phyloP scores from a whole-genome alignment of 2,113 vertebrate genomes.

The Podarcis cretensis region DNA sequence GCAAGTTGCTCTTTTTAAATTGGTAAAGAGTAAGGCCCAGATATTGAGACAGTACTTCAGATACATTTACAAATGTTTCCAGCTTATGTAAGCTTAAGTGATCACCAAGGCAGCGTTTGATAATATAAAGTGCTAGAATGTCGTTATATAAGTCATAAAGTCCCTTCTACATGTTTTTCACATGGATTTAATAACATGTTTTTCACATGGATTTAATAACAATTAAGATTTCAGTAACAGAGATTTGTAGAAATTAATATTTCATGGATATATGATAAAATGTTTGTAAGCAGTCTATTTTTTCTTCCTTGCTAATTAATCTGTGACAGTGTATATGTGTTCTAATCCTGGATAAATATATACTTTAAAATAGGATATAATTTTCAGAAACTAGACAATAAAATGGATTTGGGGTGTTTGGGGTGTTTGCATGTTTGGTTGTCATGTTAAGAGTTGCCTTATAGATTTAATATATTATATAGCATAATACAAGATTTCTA shows the following conservation, averaged over 20 bases:
- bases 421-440: neutral
- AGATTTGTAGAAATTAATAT: conserved; percentile 14
- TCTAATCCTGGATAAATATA: conserved; percentile 12
- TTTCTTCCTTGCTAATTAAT: conserved; percentile 39
- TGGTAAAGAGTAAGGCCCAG: conserved; percentile 12
- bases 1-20: conserved; percentile 8
- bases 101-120: conserved; percentile 34
- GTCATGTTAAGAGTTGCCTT: neutral
- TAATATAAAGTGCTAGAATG: conserved; percentile 33
- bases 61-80: neutral
- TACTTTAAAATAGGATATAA: neutral
- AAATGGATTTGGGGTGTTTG: neutral
- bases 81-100: conserved; percentile 7
- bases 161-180: conserved; percentile 44
- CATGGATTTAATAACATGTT: conserved; percentile 39
- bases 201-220: conserved; percentile 41
- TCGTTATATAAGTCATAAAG: conserved; percentile 31
- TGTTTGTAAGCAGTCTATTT: conserved; percentile 20
- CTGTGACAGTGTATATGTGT: neutral
- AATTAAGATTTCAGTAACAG: conserved; percentile 17
- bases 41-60: conserved; percentile 36
- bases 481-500: neutral
- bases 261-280: conserved; percentile 20
- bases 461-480: neutral
- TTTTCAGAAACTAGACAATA: conserved; percentile 32